phyloP scores from a whole-genome alignment of 2,888 invertebrate species.

The Leucozona laternaria region DNA sequence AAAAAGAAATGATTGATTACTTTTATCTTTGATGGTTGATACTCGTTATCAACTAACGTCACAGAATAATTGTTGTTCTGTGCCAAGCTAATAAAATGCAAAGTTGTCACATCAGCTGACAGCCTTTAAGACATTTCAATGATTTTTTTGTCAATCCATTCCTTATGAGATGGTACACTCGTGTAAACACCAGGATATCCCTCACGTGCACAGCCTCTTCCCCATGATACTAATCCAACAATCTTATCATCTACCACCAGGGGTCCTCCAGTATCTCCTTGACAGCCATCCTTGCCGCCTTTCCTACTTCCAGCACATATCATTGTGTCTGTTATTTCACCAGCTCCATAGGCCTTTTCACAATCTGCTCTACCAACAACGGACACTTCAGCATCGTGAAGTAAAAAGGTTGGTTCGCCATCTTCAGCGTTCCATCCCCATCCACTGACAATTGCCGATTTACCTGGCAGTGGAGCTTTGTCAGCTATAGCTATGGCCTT shows the following conservation, averaged over 20 bases:
- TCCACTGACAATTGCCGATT: constrained; percentile 39
- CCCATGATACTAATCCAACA: constrained; percentile 84
- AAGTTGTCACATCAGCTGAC: neutral
- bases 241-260: constrained; percentile 79
- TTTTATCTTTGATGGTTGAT: no score
- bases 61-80: no score
- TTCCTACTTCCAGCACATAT: constrained; percentile 85
- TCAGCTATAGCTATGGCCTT: constrained; percentile 77
- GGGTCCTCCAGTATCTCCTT: constrained; percentile 83
- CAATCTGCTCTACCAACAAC: constrained; percentile 84
- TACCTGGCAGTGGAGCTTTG: constrained; percentile 67
- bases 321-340: constrained; percentile 84
- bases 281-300: constrained; percentile 84
- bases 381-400: constrained; percentile 85
- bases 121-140: constrained; percentile 36
- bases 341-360: constrained; percentile 82
- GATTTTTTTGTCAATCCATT: constrained; percentile 80
- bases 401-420: constrained; percentile 69
- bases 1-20: no score
- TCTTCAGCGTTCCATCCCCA: constrained; percentile 66
- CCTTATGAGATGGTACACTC: constrained; percentile 79
- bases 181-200: constrained; percentile 84
- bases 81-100: neutral
- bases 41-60: no score
- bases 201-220: constrained; percentile 83